Base-by-base conservation (phyloP, 2,888 invertebrate species). In the Malachius bipustulatus region DNA sequence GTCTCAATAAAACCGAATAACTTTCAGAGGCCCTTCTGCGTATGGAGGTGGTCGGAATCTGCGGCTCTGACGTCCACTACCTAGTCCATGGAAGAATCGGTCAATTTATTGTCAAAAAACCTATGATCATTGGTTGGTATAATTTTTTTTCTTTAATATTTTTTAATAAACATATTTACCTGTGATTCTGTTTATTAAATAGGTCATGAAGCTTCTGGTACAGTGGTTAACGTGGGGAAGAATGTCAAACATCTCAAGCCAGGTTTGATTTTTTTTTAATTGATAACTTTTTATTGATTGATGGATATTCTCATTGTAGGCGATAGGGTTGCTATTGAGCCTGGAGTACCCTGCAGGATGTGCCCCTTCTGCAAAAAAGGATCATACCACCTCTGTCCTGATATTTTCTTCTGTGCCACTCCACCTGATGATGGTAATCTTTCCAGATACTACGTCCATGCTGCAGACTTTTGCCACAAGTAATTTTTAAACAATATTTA, bases 21-120 rank as follows among this genome's bases (percentile, higher is more conserved):
- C n/a, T n/a, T 59, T 2, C 64, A 87, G 90, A 93, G 71, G 90
- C 87, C 1, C 73, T 90, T 3, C 59, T 94, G 11, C 73, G 76
- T 46, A 91, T 94, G 83, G 82, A 81, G 55, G 79, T 80, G 45
- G 90, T 96, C 30, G 96, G 96, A n/a, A 96, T 97, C 52, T 97
- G 96, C 59, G 96, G 96, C 1, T 84, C 84, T 0, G 96, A 97
- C 63, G 88, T 97, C 3, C 93, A 93, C 63, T 96, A 94, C 64
- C 74, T 88, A 65, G 77, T 76, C 19, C 65, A 77, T 43, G 96
- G 94, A 6, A 61, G 72, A 11, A 93, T 93, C 55, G 94, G 89
- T 0, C 75, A 82, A 56, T 94, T 93, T 57, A 66, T 91, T 16
- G 72, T 96, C 1, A 72, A 74, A 39, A 71, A 76, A 32, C 96